These are phyloP conservation scores for Oscheius onirici DNA, from an alignment of 2,888 invertebrate genomes.

Conservation along the genomic window DNA sequence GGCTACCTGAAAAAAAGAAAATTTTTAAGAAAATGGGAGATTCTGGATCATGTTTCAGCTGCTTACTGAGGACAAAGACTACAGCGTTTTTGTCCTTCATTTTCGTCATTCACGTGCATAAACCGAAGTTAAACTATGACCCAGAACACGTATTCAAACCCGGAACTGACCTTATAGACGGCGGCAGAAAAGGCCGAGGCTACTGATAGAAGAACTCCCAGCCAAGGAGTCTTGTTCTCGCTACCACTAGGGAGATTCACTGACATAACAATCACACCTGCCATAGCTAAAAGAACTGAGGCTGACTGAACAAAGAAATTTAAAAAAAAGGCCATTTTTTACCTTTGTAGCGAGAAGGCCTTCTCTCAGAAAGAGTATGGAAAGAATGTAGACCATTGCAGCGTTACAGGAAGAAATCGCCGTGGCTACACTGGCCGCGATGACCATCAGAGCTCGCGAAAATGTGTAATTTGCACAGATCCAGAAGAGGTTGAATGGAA, in stretches of 20 bases:
- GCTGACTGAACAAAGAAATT: constrained; percentile 60
- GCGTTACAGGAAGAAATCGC: constrained; percentile 73
- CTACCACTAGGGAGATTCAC: constrained; percentile 43
- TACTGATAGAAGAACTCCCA: constrained; percentile 89
- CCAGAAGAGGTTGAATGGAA: constrained; percentile 28
- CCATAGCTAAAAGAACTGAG: constrained; percentile 63
- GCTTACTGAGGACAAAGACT: too few species aligned
- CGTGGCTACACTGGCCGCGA: constrained; percentile 70
- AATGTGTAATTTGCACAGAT: constrained; percentile 66
- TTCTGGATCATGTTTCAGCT: too few species aligned
- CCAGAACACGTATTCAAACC: neutral
- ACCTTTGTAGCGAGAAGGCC: constrained; percentile 71
- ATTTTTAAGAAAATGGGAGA: neutral
- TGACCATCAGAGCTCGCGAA: constrained; percentile 49
- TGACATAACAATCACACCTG: constrained; percentile 68
- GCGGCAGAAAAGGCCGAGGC: constrained; percentile 91
- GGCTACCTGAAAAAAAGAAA: constrained; percentile 80
- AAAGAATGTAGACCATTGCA: constrained; percentile 73
- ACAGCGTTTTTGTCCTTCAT: neutral
- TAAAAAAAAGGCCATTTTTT: too few species aligned
- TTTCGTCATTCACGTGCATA: neutral
- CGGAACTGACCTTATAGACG: constrained; percentile 83
- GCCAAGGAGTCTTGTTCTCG: constrained; percentile 43
- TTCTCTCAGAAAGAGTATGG: constrained; percentile 72
- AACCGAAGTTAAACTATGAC: neutral